These are phyloP conservation scores for Hippoglossus stenolepis DNA, from an alignment of 2,113 vertebrate genomes.

Conservation along the genomic window DNA sequence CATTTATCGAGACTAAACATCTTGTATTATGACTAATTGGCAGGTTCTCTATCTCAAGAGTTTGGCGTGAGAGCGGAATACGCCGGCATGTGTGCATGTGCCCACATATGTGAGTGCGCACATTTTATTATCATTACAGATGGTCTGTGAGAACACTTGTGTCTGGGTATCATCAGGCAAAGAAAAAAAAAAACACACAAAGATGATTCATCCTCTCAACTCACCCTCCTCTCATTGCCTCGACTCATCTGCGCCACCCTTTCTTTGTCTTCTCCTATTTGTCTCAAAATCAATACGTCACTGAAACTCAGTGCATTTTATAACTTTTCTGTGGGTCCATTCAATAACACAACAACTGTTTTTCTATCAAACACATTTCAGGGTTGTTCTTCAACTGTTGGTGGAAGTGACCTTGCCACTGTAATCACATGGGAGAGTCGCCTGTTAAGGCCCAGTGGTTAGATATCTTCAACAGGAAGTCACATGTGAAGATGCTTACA, in stretches of 20 bases:
- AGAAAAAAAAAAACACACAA: conserved; percentile 13
- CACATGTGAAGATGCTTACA: not conserved
- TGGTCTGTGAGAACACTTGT: conserved; percentile 10
- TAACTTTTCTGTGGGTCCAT: conserved; percentile 11
- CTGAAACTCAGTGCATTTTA: not conserved
- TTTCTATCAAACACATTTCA: not conserved
- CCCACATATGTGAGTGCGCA: not conserved
- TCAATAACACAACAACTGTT: not conserved
- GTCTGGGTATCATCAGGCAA: conserved; percentile 26
- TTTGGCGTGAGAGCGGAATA: not conserved
- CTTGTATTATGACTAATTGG: conserved; percentile 27
- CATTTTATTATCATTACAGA: conserved; percentile 33
- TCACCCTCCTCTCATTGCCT: not conserved
- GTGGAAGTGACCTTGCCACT: not conserved
- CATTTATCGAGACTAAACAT: conserved; percentile 21
- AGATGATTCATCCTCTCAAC: conserved; percentile 21
- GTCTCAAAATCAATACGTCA: conserved; percentile 42
- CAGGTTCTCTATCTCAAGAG: conserved; percentile 7
- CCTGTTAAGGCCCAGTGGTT: not conserved
- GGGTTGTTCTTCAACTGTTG: conserved; percentile 1
- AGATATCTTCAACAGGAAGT: not conserved
- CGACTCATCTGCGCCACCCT: not conserved
- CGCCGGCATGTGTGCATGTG: not conserved
- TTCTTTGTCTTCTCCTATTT: conserved; percentile 1
- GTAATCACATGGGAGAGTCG: too few relatives aligned